Evolutionary conservation across 1,140 invertebrate species (phyloP).

Genomic region (Cydia splendana): DNA sequence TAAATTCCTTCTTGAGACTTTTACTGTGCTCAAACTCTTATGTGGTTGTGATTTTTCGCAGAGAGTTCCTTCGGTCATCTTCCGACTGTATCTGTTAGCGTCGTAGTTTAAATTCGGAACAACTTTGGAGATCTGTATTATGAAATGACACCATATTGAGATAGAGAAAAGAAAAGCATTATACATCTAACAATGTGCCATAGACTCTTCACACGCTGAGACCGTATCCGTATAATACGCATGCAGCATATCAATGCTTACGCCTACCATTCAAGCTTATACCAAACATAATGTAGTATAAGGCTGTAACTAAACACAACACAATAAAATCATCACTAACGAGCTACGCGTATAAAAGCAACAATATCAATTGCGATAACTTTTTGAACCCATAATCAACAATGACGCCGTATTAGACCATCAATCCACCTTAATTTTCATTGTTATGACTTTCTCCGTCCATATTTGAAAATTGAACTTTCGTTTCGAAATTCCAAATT

Average conservation of each 20-base stretch:
- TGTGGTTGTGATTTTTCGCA: no score
- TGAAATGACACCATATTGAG: not conserved
- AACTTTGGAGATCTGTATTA: not conserved
- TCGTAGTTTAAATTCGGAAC: not conserved
- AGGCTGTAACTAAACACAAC: constrained; percentile 10
- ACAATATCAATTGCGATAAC: constrained; percentile 7
- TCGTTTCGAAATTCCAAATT: constrained; percentile 33
- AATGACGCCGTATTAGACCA: constrained; percentile 35
- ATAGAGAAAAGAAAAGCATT: not conserved
- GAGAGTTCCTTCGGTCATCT: no score
- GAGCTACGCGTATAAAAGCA: not conserved
- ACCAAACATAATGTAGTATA: not conserved
- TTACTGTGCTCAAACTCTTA: no score
- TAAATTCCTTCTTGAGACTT: not conserved
- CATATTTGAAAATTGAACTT: constrained; percentile 40
- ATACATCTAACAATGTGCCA: not conserved
- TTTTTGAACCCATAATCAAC: constrained; percentile 8
- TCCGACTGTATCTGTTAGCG: no score
- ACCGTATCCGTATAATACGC: not conserved
- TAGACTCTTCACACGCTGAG: not conserved
- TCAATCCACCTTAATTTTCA: constrained; percentile 39
- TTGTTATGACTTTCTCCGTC: constrained; percentile 39
- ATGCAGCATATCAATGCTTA: constrained; percentile 18
- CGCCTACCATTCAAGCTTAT: constrained; percentile 18
- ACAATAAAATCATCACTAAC: constrained; percentile 8